Conservation (phyloP, 2,797 vertebrate genomes). For the Melanogrammus aeglefinus region DNA sequence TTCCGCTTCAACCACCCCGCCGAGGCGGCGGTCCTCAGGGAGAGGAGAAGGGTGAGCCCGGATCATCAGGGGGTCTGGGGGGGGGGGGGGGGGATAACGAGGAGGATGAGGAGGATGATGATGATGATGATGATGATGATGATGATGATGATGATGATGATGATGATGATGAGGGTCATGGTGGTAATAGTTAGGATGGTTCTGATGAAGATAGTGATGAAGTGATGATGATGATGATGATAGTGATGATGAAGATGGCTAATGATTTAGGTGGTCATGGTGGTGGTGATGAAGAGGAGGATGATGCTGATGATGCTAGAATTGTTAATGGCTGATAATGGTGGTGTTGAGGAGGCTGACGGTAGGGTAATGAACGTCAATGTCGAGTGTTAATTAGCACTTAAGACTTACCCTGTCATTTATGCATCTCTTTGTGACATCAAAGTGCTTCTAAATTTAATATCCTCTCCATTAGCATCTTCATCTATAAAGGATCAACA, state of each 20-base stretch:
- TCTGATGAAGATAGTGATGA: constrained; percentile 19
- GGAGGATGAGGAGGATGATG: neutral
- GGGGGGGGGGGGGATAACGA: constrained; percentile 16
- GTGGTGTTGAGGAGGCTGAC: constrained; percentile 5
- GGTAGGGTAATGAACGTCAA: neutral
- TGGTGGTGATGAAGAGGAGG: neutral
- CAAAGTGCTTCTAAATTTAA: neutral
- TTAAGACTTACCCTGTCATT: neutral
- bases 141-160: neutral
- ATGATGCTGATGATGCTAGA: constrained; percentile 23
- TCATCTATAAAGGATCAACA: neutral
- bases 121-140: constrained; percentile 27
- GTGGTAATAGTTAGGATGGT: constrained; percentile 18
- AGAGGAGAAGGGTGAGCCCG: constrained; percentile 82
- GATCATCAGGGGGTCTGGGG: constrained; percentile 10
- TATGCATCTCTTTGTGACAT: neutral
- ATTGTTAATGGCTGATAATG: constrained; percentile 12
- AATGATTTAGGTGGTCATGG: constrained; percentile 4
- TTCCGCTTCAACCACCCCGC: constrained; percentile 97
- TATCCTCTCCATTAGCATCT: neutral
- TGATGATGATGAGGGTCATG: constrained; percentile 20
- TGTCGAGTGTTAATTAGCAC: neutral
- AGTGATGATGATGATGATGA: neutral
- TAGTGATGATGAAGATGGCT: neutral
- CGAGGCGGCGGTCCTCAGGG: constrained; percentile 88